Base-by-base conservation (phyloP, 2,888 invertebrate species). In the Xestoiulus laeticollis region DNA sequence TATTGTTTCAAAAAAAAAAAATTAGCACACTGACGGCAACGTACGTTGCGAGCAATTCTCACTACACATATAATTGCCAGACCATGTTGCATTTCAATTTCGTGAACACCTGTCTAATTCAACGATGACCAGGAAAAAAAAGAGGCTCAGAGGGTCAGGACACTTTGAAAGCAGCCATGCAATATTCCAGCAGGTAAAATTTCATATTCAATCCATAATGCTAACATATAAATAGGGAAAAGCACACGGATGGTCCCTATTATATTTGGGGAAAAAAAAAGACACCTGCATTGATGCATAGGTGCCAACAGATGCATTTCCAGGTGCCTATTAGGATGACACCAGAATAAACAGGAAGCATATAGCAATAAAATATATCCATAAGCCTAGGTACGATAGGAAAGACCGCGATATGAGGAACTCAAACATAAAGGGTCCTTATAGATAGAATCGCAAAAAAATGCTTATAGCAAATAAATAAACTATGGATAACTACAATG, bases 221-320 rank as follows among this genome's bases (percentile, higher is more conserved):
- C 22, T 68, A 22, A 26, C n/a, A 59, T 59, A 6, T 78, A 78
- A 30, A 78, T 12, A 26, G 30, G n/a, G 68, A 78, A 32, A 78
- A 32, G 16, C 78, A 30, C 30, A 30, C 30, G 8, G 78, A 78
- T 32, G 78, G 78, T 78, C 78, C 78, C 30, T 32, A 78, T 78
- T 78, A 78, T 78, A 48, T 78, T 78, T 78, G 4, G 30, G 30
- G 30, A 78, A 38, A 14, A 78, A 78, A 78, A 30, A 78, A 78
- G 78, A 78, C 78, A 78, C 78, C 78, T 78, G 78, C 78, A 30
- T 78, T 78, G 30, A 78, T 26, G 78, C 78, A 10, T 32, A 78
- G 30, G 78, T 78, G 78, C 78, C 78, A 78, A 78, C 78, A 78
- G 78, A 78, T 78, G 78, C 78, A 78, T 32, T 78, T 78, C 78